Evolutionary conservation across 2,797 vertebrate genomes (phyloP).

Genomic region (Psittacula derbiana): DNA sequence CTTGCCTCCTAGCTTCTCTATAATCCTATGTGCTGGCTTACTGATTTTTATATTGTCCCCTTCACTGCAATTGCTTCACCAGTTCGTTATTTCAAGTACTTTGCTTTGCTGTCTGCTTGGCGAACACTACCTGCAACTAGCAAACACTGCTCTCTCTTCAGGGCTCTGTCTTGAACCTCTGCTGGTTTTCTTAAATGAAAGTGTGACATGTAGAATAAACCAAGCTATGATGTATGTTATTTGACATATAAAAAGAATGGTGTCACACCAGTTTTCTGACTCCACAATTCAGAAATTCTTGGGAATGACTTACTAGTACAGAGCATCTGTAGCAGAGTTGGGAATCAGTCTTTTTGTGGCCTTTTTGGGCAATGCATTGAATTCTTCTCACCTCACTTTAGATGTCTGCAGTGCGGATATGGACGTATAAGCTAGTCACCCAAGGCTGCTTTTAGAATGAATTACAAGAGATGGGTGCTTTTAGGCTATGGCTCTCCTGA

Average conservation of each 20-base stretch:
- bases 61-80: background rate
- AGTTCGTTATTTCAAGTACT: background rate
- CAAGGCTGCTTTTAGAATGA: background rate
- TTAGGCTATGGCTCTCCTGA: rapidly evolving
- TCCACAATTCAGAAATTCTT: background rate
- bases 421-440: background rate
- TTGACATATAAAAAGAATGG: background rate
- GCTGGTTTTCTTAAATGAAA: background rate
- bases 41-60: background rate
- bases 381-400: background rate
- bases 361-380: background rate
- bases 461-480: background rate
- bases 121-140: background rate
- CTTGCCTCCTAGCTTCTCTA: background rate
- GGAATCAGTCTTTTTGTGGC: background rate
- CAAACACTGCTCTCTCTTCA: background rate
- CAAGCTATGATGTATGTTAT: background rate
- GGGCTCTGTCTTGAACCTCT: background rate
- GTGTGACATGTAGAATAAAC: background rate
- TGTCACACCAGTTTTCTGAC: background rate
- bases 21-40: background rate
- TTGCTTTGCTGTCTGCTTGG: background rate
- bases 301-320: background rate
- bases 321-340: background rate
- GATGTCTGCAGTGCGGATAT: background rate